Conservation (phyloP, 2,113 vertebrate species). For the Lanius ludovicianus region DNA sequence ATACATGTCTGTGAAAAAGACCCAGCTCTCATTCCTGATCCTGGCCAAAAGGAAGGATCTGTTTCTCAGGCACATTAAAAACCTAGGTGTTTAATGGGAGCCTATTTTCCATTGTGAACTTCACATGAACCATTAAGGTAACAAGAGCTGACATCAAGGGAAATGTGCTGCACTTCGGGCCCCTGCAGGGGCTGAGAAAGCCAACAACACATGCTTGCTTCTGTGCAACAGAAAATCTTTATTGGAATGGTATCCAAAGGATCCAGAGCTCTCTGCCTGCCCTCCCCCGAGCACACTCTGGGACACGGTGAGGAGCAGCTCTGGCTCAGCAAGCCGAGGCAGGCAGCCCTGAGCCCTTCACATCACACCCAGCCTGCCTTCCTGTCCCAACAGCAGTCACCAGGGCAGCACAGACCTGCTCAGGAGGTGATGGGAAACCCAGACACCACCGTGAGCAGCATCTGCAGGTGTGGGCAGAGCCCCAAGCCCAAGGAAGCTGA, state of each 20-base stretch:
- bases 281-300: background rate
- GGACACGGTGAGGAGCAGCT: rapidly evolving
- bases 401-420: background rate
- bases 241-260: constrained; percentile 47
- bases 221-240: constrained; percentile 62
- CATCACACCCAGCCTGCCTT: background rate
- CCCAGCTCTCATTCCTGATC: background rate
- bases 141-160: background rate
- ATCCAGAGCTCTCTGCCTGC: background rate
- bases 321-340: background rate
- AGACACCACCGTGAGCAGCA: rapidly evolving
- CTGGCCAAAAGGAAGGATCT: background rate
- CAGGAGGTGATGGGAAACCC: rapidly evolving
- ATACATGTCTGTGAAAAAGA: background rate
- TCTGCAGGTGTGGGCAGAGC: background rate
- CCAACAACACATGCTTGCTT: background rate
- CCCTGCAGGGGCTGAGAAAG: background rate
- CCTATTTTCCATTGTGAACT: background rate
- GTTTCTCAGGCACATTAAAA: background rate
- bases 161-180: background rate
- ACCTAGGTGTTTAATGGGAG: background rate
- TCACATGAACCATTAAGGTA: background rate
- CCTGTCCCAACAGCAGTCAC: background rate
- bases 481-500: background rate
- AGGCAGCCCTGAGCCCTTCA: background rate